Evolutionary conservation across 2,888 invertebrate genomes (phyloP), one percentile per base, ranked within the genome.

Genomic region (Anthoptus insignis): DNA sequence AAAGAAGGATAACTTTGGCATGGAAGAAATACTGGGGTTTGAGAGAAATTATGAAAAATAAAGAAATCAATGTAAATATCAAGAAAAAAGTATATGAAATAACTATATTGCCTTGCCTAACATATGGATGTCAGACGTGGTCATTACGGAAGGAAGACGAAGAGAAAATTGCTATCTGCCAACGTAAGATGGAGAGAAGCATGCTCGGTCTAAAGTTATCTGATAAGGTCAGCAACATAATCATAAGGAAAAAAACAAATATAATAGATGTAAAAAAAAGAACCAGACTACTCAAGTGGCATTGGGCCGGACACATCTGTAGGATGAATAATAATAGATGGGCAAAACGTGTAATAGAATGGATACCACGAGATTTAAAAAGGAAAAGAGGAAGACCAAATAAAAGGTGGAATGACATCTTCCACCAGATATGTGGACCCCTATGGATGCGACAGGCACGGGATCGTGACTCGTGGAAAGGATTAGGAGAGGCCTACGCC

Each of bases 11-110:
- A 34, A 6, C 9, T 29, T 6, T 32, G 13, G 7, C 56, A 16
- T 59, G 59, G 66, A 67, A 45, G 13, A 65, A 61, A 4, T 61
- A 22, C 49, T 65, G 67, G 54, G n/a, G n/a, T 3, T n/a, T 37
- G 3, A 37, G 37, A 19, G 45, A 45, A 45, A 45, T 45, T 11
- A 45, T 45, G 45, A 19, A 21, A 45, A 45, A 45, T 45, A 19
- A 22, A 19, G 5, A 45, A 21, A 21, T 45, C 7, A 2, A 45
- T 19, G 11, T 45, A 45, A 3, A 45, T 19, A 11, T 22, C 1
- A 45, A 45, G 13, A 11, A 45, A n/a, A 50, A 50, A 14, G n/a
- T 22, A 3, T 50, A 27, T 27, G 50, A 50, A 29, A 11, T 50
- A 22, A 29, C 11, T 22, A 50, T 50, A 2, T 29, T 50, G 9